These are phyloP conservation scores for Marmota monax DNA, from an alignment of 2,113 vertebrate genomes.

Conservation along the genomic window DNA sequence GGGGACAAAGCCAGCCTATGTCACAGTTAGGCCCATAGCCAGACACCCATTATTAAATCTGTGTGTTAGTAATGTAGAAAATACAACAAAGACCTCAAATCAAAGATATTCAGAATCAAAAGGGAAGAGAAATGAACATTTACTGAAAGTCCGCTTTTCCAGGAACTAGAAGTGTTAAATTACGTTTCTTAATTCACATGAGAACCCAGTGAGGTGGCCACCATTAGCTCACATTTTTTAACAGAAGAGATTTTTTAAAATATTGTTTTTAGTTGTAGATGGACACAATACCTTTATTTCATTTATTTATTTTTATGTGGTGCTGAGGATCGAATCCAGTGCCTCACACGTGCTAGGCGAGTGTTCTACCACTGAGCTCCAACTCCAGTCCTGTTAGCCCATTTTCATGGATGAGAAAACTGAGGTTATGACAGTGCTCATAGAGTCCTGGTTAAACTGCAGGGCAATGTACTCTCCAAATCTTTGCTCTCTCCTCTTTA, in stretches of 20 bases:
- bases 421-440: neutral
- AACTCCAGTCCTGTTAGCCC: neutral
- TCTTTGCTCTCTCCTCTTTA: neutral
- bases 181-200: neutral
- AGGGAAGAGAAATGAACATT: conserved; percentile 31
- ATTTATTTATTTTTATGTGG: too few species aligned
- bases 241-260: too few species aligned
- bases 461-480: neutral
- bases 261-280: too few species aligned
- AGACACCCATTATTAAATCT: neutral
- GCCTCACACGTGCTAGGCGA: too few species aligned
- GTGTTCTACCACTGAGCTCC: too few species aligned
- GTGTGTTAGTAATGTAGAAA: neutral
- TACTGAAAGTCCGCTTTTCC: conserved; percentile 8
- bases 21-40: neutral
- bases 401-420: conserved; percentile 46
- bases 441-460: neutral
- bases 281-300: too few species aligned
- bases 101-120: conserved; percentile 22
- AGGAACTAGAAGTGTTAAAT: conserved; percentile 2
- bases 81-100: neutral
- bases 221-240: neutral
- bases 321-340: too few species aligned
- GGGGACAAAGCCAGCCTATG: neutral
- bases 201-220: neutral